These are phyloP conservation scores for Enteromius fasciolatus DNA, from an alignment of 2,797 vertebrate species.

Conservation along the genomic window DNA sequence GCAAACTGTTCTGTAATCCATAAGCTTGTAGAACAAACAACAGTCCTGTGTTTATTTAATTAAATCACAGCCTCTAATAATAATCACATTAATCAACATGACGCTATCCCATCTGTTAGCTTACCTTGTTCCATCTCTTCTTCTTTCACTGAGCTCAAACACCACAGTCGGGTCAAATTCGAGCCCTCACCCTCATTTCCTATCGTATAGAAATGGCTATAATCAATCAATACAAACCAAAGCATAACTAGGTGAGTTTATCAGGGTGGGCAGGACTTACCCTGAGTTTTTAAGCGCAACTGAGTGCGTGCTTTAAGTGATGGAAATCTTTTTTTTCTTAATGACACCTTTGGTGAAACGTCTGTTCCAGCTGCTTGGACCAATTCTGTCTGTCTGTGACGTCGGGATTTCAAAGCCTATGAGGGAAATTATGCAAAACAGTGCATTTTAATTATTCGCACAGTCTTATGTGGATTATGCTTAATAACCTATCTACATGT, in stretches of 20 bases:
- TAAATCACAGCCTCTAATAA: background rate
- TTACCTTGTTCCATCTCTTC: constrained; percentile 63
- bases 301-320: constrained; percentile 72
- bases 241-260: background rate
- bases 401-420: constrained; percentile 82
- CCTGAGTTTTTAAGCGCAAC: constrained; percentile 49
- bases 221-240: background rate
- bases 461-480: background rate
- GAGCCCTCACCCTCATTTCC: constrained; percentile 62
- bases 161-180: constrained; percentile 56
- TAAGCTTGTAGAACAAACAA: background rate
- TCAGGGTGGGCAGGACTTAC: constrained; percentile 48
- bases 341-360: accelerated
- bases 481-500: background rate
- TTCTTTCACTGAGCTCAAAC: constrained; percentile 66
- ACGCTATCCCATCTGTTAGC: background rate
- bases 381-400: constrained; percentile 76
- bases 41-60: background rate
- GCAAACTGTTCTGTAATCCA: background rate
- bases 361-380: constrained; percentile 26
- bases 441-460: background rate
- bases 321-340: background rate
- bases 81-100: background rate
- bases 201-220: constrained; percentile 43
- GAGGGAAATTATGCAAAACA: background rate